Conservation (phyloP, 2,797 vertebrate genomes). For the Synanceia verrucosa region DNA sequence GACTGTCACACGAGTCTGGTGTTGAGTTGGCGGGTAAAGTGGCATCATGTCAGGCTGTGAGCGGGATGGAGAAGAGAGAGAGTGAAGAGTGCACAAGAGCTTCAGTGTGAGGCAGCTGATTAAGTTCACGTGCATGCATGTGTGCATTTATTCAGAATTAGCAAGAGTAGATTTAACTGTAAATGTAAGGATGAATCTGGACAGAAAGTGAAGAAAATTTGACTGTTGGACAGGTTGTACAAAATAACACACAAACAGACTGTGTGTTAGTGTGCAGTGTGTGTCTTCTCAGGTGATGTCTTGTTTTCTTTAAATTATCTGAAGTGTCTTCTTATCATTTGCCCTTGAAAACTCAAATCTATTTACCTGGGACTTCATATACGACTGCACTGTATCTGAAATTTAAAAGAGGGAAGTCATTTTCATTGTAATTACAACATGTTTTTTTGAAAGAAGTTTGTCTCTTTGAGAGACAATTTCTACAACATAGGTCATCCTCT, state of each 20-base stretch:
- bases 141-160: not conserved
- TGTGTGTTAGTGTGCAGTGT: no score
- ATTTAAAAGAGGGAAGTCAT: no score
- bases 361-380: not conserved
- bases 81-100: not conserved
- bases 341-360: no score
- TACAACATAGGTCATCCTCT: not conserved
- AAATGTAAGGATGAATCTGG: no score
- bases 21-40: constrained; percentile 39
- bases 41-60: constrained; percentile 8
- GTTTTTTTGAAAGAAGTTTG: no score
- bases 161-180: constrained; percentile 12
- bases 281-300: no score
- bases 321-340: no score
- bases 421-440: no score
- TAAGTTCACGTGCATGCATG: not conserved
- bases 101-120: not conserved
- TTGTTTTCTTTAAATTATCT: no score
- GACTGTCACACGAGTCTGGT: constrained; percentile 32
- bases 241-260: not conserved
- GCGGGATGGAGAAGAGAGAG: not conserved
- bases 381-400: not conserved
- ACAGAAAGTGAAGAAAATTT: not conserved
- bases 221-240: not conserved
- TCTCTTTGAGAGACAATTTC: not conserved